These are phyloP conservation scores for Hestina assimilis DNA, from an alignment of 1,140 invertebrate species.

Conservation along the genomic window DNA sequence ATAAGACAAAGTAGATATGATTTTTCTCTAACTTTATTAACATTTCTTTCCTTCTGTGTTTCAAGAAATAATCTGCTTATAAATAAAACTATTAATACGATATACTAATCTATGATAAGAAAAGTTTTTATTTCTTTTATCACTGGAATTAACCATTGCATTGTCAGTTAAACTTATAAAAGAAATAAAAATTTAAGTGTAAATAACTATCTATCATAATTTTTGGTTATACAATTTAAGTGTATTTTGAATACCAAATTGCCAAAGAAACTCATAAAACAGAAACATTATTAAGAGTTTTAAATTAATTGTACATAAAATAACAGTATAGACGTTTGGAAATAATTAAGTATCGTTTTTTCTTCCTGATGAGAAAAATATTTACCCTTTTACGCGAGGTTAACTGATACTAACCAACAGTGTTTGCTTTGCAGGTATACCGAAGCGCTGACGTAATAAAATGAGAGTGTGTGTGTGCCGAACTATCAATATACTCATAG, in stretches of 20 bases:
- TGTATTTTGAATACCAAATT: too few relatives aligned
- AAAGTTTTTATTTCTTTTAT: too few relatives aligned
- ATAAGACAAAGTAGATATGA: constrained; percentile 18
- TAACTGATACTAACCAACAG: constrained; percentile 7
- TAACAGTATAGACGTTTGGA: too few relatives aligned
- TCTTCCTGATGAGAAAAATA: constrained; percentile 5
- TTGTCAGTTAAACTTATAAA: too few relatives aligned
- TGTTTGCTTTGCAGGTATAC: constrained; percentile 20
- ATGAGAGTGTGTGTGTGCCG: constrained; percentile 51
- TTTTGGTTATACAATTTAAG: too few relatives aligned
- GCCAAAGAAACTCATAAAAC: too few relatives aligned
- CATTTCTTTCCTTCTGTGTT: neutral
- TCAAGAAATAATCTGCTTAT: neutral
- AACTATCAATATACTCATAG: constrained; percentile 35
- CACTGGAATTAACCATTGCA: too few relatives aligned
- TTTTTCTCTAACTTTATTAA: constrained; percentile 4
- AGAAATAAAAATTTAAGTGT: too few relatives aligned
- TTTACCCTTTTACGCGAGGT: neutral
- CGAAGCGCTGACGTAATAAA: constrained; percentile 26
- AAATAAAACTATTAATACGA: neutral
- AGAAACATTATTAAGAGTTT: too few relatives aligned
- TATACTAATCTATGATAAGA: too few relatives aligned
- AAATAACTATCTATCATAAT: too few relatives aligned
- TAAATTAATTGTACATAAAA: too few relatives aligned
- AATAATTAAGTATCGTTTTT: neutral